A percentile compares a stretch with the other conserved stretches of the same genome.
These are phyloP conservation scores for Osmoderma eremita DNA, from an alignment of 2,888 invertebrate genomes.

Conservation along the genomic window DNA sequence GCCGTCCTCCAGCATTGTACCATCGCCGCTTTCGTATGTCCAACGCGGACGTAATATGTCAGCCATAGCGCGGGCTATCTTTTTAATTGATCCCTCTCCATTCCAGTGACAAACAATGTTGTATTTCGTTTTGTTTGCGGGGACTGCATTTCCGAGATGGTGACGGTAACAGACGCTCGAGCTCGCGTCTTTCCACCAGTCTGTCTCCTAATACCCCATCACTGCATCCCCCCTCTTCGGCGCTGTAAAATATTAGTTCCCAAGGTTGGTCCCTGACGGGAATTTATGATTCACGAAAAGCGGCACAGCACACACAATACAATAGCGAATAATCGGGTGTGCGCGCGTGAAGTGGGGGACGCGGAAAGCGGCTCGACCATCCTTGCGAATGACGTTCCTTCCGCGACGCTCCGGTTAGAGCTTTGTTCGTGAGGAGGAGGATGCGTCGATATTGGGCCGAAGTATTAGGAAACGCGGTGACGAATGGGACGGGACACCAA, in stretches of 20 bases:
- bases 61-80: constrained; percentile 40
- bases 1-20: constrained; percentile 9
- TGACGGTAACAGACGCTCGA: constrained; percentile 1
- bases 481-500: constrained; percentile 12
- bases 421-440: constrained; percentile 20
- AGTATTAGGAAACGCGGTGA: constrained; percentile 14
- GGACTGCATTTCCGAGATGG: constrained; percentile 5
- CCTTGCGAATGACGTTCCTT: constrained; percentile 29
- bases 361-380: constrained; percentile 23
- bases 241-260: constrained; percentile 33
- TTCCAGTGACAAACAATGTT: constrained; percentile 44
- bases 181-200: constrained; percentile 3
- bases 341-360: constrained; percentile 2
- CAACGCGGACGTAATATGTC: constrained; percentile 22
- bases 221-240: constrained; percentile 4
- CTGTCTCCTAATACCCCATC: constrained; percentile 13
- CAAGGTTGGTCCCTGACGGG: constrained; percentile 25
- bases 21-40: neutral
- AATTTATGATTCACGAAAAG: constrained; percentile 35
- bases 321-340: constrained; percentile 12
- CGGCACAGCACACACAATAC: constrained; percentile 13
- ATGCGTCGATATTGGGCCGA: constrained; percentile 26
- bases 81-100: constrained; percentile 43
- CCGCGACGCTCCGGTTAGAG: constrained; percentile 14
- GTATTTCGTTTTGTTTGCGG: constrained; percentile 32